phyloP scores from a whole-genome alignment of 2,888 invertebrate species.

The Hermodice carunculata region DNA sequence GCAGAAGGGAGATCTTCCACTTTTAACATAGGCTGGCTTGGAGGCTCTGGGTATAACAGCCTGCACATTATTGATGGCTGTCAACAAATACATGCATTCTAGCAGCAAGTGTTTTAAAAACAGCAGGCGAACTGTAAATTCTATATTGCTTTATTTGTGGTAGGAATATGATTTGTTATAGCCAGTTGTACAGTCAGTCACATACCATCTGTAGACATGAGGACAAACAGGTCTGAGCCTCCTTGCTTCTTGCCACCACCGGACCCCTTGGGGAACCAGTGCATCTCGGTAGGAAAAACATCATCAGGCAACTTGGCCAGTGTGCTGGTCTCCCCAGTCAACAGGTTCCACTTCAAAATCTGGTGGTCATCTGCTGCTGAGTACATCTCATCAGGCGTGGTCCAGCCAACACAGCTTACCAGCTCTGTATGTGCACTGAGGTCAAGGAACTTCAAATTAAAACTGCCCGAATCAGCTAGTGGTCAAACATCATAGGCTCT shows the following conservation, averaged over 20 bases:
- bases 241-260: slow-evolving; percentile 61
- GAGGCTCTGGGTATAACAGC: no score
- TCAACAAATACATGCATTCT: no score
- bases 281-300: slow-evolving; percentile 90
- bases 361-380: slow-evolving; percentile 96
- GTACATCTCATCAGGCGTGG: slow-evolving; percentile 92
- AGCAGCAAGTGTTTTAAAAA: no score
- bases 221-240: slow-evolving; percentile 83
- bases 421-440: slow-evolving; percentile 74
- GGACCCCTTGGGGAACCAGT: slow-evolving; percentile 82
- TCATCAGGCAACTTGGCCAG: slow-evolving; percentile 85
- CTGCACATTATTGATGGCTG: no score
- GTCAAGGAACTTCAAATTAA: no score
- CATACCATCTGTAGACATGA: slow-evolving; percentile 90
- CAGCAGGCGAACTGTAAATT: no score
- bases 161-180: background rate
- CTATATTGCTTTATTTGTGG: background rate
- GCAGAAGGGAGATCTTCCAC: no score
- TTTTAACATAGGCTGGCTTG: no score
- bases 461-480: no score
- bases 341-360: slow-evolving; percentile 88
- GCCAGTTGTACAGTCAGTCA: background rate
- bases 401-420: slow-evolving; percentile 94
- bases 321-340: slow-evolving; percentile 79
- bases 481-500: no score